phyloP scores from a whole-genome alignment of 2,797 vertebrate species.

The Phrynocephalus guinanensis region DNA sequence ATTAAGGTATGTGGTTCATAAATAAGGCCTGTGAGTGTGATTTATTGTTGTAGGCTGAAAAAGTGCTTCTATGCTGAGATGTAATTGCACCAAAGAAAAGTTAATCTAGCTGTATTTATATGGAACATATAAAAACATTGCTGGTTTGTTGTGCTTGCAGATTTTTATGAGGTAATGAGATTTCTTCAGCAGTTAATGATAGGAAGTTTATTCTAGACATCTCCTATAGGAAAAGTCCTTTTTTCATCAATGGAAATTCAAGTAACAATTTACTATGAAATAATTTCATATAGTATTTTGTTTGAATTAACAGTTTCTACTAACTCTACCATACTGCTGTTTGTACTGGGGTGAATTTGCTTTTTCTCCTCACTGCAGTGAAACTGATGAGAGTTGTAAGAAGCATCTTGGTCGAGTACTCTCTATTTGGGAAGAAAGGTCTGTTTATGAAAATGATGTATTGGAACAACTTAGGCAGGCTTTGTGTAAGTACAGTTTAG shows the following conservation, averaged over 20 bases:
- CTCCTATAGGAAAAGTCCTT: not conserved
- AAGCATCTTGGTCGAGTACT: conserved; percentile 94
- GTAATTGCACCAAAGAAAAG: not conserved
- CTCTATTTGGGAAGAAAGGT: conserved; percentile 98
- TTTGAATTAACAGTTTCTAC: not conserved
- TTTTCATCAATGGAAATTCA: not conserved
- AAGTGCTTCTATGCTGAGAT: not conserved
- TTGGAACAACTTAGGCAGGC: conserved; percentile 93
- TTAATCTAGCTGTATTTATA: not conserved
- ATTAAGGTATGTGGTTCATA: not conserved
- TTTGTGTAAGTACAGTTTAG: conserved; percentile 85
- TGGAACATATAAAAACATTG: not conserved
- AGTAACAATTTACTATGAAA: not conserved
- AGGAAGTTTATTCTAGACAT: not conserved
- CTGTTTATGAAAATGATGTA: conserved; percentile 93
- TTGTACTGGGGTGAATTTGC: conserved; percentile 18
- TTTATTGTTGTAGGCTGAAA: not conserved
- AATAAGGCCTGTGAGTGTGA: not conserved
- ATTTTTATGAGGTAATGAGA: not conserved
- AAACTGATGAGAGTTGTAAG: conserved; percentile 95
- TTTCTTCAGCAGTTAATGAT: not conserved
- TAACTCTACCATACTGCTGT: not conserved
- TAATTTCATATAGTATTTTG: not conserved
- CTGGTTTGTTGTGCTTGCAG: not conserved
- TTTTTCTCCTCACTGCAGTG: conserved; percentile 76